A percentile compares a stretch with the other conserved stretches of the same genome.
Evolutionary conservation across 2,113 vertebrate species (phyloP).

Genomic region (Nothoprocta pentlandii): DNA sequence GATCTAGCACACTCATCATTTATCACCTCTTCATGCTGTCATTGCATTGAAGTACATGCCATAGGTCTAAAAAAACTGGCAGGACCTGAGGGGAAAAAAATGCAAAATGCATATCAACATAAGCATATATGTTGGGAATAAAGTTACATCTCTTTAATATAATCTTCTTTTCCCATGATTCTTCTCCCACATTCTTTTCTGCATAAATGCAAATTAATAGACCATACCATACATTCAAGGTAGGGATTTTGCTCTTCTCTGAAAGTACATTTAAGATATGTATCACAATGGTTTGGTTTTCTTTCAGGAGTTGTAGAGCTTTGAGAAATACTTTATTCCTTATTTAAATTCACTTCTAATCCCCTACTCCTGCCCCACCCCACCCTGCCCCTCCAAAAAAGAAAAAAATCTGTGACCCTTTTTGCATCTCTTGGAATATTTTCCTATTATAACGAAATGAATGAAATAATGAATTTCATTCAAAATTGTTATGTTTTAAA

Average conservation of each 20-base stretch:
- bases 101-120: fast-evolving
- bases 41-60: fast-evolving
- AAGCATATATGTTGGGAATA: fast-evolving
- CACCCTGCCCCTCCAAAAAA: no score
- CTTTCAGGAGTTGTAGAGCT: neutral
- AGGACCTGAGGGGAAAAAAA: neutral
- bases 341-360: neutral
- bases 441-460: neutral
- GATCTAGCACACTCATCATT: neutral
- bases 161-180: neutral
- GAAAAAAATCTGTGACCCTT: no score
- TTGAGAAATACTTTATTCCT: neutral
- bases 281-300: neutral
- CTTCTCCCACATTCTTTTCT: neutral
- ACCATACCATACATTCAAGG: neutral
- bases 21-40: neutral
- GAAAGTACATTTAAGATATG: neutral
- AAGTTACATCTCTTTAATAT: neutral
- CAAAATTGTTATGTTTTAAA: neutral
- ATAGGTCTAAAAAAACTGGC: neutral
- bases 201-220: neutral
- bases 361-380: no score
- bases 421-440: neutral
- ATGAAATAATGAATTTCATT: no score
- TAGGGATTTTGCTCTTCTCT: neutral